A percentile compares a stretch with the other conserved stretches of the same genome.
These are phyloP conservation scores for Echeneis naucrates DNA, from an alignment of 2,797 vertebrate genomes.

Conservation along the genomic window DNA sequence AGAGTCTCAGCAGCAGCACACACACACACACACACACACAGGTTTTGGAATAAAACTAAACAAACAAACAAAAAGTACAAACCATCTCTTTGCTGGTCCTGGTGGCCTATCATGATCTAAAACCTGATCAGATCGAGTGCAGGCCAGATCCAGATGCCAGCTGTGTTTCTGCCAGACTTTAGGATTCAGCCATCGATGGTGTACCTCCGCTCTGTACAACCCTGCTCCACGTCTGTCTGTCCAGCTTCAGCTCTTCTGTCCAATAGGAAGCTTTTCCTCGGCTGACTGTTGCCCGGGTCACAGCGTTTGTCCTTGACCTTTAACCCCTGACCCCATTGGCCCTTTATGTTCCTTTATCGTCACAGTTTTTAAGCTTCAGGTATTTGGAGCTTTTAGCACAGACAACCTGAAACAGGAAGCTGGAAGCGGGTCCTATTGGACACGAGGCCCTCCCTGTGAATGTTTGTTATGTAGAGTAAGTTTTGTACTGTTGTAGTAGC, in stretches of 20 bases:
- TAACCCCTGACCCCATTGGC: not conserved
- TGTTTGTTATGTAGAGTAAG: slow-evolving; percentile 40
- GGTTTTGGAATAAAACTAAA: not conserved
- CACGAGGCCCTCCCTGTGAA: slow-evolving; percentile 2
- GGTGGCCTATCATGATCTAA: not conserved
- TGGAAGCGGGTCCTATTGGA: slow-evolving; percentile 22
- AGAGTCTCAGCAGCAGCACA: slow-evolving; percentile 1
- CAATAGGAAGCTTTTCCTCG: slow-evolving; percentile 16
- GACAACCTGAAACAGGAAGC: not conserved
- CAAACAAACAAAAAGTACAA: not conserved
- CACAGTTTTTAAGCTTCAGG: slow-evolving; percentile 9
- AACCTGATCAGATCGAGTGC: not conserved
- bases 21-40: not conserved
- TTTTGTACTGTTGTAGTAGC: slow-evolving; percentile 62
- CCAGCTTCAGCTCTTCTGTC: slow-evolving; percentile 14
- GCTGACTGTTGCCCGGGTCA: slow-evolving; percentile 7
- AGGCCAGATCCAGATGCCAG: slow-evolving; percentile 1
- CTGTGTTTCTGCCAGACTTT: slow-evolving; percentile 36
- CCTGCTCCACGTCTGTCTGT: slow-evolving; percentile 7
- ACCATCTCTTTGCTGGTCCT: not conserved
- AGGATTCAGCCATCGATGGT: slow-evolving; percentile 46
- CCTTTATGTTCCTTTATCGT: not conserved
- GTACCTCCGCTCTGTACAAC: slow-evolving; percentile 34
- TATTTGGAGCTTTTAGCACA: slow-evolving; percentile 16
- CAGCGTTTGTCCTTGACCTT: not conserved